Evolutionary conservation across 1,140 invertebrate species (phyloP), one percentile per base, ranked within the genome.

Genomic region (Anoplophora glabripennis): DNA sequence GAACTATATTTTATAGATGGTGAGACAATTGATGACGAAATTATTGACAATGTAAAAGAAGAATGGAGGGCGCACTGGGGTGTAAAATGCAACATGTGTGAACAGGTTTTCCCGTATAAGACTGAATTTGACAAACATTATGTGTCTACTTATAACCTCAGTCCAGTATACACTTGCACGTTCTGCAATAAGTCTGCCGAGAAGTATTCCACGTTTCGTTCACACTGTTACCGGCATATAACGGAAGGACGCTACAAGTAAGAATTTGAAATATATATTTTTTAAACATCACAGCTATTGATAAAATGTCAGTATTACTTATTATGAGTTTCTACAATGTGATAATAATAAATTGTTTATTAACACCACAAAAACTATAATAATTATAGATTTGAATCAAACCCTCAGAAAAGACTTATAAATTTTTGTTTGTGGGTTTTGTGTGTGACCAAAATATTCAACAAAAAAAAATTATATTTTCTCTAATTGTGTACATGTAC

Each of bases 221-320:
- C 73, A 2, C 75, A 76, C 66, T 75, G 74, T 66, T 75, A 76
- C 59, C 52, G 75, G 18, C 74, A 75, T 56, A 70, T 75, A 53
- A 74, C 71, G 18, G 73, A 75, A 55, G 72, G 71, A 11, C 55
- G 75, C 59, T 76, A 72, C 47, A 74, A 71, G 73, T 75, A 67
- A 66, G 59, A 65, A 42, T 14, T 28, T 28, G 2, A 28, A 28
- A 28, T 3, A 28, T 2, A n/a, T n/a, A n/a, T n/a, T n/a, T n/a
- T 28, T 28, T 5, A 28, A 28, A 28, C 21, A 28, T 28, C 21
- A 5, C 3, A 28, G 5, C 2, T 28, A 28, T 3, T 28, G 5
- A 28, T 28, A 3, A 28, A 28, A 28, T 28, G 5, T 28, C 21
- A 3, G 21, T 5, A n/a, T n/a, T n/a, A n/a, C n/a, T n/a, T n/a